phyloP scores from a whole-genome alignment of 1,140 invertebrate species.

The Apis dorsata region DNA sequence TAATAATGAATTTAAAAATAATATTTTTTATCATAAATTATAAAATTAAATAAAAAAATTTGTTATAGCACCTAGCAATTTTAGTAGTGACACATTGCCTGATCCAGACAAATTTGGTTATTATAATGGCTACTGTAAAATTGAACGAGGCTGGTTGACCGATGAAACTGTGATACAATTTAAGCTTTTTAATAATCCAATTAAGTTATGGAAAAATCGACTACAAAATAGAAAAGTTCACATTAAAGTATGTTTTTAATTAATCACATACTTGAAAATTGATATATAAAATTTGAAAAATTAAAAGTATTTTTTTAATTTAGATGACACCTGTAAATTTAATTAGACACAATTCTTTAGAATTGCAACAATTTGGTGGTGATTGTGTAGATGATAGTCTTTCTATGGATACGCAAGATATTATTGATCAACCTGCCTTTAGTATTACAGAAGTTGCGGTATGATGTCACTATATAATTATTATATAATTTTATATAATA shows the following conservation, averaged over 20 bases:
- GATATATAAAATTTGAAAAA: slow-evolving; percentile 18
- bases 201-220: slow-evolving; percentile 90
- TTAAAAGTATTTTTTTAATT: slow-evolving; percentile 55
- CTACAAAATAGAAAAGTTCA: slow-evolving; percentile 86
- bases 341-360: slow-evolving; percentile 80
- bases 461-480: slow-evolving; percentile 45
- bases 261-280: not conserved
- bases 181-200: slow-evolving; percentile 91
- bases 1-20: not conserved
- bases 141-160: slow-evolving; percentile 93
- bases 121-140: slow-evolving; percentile 82
- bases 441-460: slow-evolving; percentile 81
- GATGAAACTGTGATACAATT: slow-evolving; percentile 92
- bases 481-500: too few relatives aligned
- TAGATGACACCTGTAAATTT: slow-evolving; percentile 89
- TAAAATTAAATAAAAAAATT: not conserved
- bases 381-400: slow-evolving; percentile 81
- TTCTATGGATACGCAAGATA: slow-evolving; percentile 81
- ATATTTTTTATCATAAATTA: too few relatives aligned
- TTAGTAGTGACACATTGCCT: slow-evolving; percentile 67
- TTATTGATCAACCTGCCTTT: slow-evolving; percentile 79
- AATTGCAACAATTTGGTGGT: slow-evolving; percentile 75
- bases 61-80: slow-evolving; percentile 74
- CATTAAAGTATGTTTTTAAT: slow-evolving; percentile 81
- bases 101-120: slow-evolving; percentile 84